phyloP scores from a whole-genome alignment of 2,888 invertebrate species.

The Anthophora plumipes region DNA sequence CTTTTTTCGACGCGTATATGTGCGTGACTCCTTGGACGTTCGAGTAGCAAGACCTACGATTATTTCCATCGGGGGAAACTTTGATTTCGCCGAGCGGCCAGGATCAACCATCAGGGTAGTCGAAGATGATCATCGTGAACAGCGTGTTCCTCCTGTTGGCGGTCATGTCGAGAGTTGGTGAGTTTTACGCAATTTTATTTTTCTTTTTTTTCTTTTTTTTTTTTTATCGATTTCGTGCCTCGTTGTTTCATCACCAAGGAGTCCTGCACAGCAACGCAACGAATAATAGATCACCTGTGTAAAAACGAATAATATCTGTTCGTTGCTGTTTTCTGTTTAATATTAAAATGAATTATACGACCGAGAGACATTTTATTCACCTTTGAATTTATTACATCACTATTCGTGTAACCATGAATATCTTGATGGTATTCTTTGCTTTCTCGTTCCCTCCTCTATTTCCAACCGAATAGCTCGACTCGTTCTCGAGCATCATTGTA shows the following conservation, averaged over 20 bases:
- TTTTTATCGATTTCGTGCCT: not conserved
- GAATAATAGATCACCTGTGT: too few species aligned
- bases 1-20: conserved; percentile 20
- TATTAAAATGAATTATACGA: too few species aligned
- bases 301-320: too few species aligned
- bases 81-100: conserved; percentile 14
- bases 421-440: not conserved
- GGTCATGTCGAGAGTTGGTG: conserved; percentile 77
- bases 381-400: not conserved
- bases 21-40: conserved; percentile 30
- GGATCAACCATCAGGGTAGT: conserved; percentile 14
- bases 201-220: not conserved
- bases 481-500: not conserved
- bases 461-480: not conserved
- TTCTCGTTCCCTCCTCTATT: not conserved
- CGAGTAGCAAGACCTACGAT: conserved; percentile 9
- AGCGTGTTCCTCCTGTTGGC: conserved; percentile 76
- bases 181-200: conserved; percentile 61
- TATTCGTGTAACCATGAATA: not conserved
- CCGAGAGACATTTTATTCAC: too few species aligned
- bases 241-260: too few species aligned
- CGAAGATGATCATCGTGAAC: conserved; percentile 76
- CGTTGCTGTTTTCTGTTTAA: too few species aligned
- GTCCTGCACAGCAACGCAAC: too few species aligned
- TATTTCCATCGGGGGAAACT: conserved; percentile 4